A percentile compares a stretch with the other conserved stretches of the same genome.
Conservation (phyloP, 2,113 vertebrate species). For the Hydrochoerus hydrochaeris region DNA sequence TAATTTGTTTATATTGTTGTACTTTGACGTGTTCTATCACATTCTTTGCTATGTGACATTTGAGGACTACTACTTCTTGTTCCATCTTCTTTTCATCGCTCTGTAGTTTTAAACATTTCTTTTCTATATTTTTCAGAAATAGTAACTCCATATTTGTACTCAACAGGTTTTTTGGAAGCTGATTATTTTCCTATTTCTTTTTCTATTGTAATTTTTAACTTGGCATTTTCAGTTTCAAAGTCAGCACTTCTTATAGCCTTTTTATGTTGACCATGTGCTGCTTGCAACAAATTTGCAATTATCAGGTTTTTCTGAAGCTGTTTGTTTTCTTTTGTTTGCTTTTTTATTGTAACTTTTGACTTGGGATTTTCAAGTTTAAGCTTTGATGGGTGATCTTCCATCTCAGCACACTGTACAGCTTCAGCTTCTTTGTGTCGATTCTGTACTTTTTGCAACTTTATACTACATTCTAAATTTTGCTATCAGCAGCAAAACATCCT, state of each 20-base stretch:
- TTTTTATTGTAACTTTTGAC: too few species aligned
- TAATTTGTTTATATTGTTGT: slow-evolving; percentile 89
- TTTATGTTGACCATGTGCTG: slow-evolving; percentile 85
- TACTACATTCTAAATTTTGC: slow-evolving; percentile 89
- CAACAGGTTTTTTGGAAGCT: neutral
- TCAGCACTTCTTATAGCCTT: slow-evolving; percentile 84
- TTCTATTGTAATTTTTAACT: neutral
- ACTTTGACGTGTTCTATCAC: slow-evolving; percentile 85
- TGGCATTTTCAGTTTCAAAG: neutral
- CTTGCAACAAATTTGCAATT: slow-evolving; percentile 82
- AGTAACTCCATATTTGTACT: slow-evolving; percentile 82
- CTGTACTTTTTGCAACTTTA: slow-evolving; percentile 70
- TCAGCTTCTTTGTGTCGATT: too few species aligned
- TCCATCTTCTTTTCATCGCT: slow-evolving; percentile 89
- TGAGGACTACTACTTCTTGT: slow-evolving; percentile 89
- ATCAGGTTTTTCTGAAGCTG: too few species aligned
- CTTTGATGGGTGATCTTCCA: too few species aligned
- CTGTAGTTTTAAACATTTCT: slow-evolving; percentile 87
- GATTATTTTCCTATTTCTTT: neutral
- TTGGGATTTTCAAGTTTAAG: too few species aligned
- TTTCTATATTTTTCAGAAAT: slow-evolving; percentile 81
- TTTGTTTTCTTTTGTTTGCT: too few species aligned
- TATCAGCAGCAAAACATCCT: slow-evolving; percentile 88
- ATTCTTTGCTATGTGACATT: slow-evolving; percentile 84
- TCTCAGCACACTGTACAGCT: too few species aligned